These are phyloP conservation scores for Aleiodes testaceus DNA, from an alignment of 2,888 invertebrate genomes.

Conservation along the genomic window DNA sequence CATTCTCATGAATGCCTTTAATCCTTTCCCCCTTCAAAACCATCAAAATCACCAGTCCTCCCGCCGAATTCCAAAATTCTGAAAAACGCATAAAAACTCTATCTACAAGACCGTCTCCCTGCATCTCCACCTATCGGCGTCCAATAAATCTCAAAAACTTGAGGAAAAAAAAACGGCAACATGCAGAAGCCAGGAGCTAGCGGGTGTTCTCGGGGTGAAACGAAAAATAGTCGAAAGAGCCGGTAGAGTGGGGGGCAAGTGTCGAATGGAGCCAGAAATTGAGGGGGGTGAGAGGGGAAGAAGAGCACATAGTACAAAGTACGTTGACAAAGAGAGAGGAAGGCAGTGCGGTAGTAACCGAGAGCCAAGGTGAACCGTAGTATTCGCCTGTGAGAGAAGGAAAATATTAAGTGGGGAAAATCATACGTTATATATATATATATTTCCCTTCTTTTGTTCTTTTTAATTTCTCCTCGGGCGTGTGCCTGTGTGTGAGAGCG, in stretches of 20 bases:
- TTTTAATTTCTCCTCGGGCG: neutral
- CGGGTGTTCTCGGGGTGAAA: conserved; percentile 46
- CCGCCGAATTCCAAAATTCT: too few species aligned
- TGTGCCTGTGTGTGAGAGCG: neutral
- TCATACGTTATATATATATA: neutral
- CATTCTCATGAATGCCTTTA: too few species aligned
- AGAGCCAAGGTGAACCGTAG: conserved; percentile 12
- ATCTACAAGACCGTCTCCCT: too few species aligned
- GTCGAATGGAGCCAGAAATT: neutral
- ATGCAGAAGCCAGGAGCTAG: neutral
- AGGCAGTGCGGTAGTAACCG: conserved; percentile 32
- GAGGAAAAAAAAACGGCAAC: too few species aligned
- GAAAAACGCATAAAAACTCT: too few species aligned
- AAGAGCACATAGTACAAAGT: conserved; percentile 36
- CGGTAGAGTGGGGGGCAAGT: conserved; percentile 2
- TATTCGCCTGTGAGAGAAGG: neutral
- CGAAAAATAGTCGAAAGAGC: conserved; percentile 39
- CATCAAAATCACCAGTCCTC: too few species aligned
- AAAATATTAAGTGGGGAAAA: neutral
- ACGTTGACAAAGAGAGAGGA: conserved; percentile 50
- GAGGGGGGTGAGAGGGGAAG: conserved; percentile 12
- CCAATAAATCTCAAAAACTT: too few species aligned
- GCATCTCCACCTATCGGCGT: too few species aligned
- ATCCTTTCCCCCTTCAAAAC: too few species aligned
- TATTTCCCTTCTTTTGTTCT: neutral